These are phyloP conservation scores for Trichosurus vulpecula DNA, from an alignment of 2,797 vertebrate species.

Conservation along the genomic window DNA sequence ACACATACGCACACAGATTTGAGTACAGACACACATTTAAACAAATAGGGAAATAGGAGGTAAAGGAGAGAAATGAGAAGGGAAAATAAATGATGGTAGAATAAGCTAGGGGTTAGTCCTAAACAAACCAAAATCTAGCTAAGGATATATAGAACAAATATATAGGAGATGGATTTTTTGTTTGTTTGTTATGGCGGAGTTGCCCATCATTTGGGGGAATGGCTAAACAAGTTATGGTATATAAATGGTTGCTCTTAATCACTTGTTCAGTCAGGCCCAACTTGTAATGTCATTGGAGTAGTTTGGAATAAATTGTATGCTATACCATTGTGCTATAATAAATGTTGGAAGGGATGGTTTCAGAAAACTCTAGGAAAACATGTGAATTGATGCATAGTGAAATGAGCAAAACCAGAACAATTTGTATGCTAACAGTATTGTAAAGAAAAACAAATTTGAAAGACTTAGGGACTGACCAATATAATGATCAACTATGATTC, in stretches of 20 bases:
- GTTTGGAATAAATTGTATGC: background rate
- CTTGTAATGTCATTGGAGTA: background rate
- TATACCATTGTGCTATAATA: background rate
- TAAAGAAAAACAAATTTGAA: background rate
- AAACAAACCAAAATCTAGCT: background rate
- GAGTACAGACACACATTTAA: background rate
- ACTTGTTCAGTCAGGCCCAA: background rate
- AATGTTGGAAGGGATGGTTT: background rate
- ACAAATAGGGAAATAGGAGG: background rate
- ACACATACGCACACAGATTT: background rate
- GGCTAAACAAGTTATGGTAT: background rate
- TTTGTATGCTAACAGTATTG: background rate
- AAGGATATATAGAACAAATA: background rate
- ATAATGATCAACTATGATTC: background rate
- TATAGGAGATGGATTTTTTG: too few species aligned
- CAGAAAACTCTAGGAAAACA: background rate
- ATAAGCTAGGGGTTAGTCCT: background rate
- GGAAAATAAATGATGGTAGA: background rate
- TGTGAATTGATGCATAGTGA: background rate
- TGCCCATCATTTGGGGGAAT: background rate
- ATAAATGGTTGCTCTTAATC: background rate
- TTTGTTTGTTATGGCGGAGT: too few species aligned
- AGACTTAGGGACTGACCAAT: background rate
- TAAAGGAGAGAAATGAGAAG: background rate
- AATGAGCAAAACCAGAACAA: background rate